Percentiles rank a stretch among this genome's conserved stretches.
Evolutionary conservation across 2,113 vertebrate genomes (phyloP).

Genomic region (Notarius quadriscutis): DNA sequence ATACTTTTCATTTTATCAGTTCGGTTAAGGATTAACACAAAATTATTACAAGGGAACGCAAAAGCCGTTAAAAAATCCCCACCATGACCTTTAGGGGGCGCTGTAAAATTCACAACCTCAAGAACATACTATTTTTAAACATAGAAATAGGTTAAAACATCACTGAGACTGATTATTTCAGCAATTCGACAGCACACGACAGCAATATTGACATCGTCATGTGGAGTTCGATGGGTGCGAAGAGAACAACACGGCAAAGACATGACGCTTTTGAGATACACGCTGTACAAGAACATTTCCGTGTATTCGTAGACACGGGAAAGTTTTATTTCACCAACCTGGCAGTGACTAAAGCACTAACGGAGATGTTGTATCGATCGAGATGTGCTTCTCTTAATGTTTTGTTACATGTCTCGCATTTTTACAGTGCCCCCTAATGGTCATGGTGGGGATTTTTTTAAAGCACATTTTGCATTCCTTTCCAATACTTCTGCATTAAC

Average conservation of each 20-base stretch:
- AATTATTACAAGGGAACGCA: too few relatives aligned
- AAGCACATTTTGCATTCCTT: too few relatives aligned
- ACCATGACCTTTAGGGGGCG: too few relatives aligned
- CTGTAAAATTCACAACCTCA: too few relatives aligned
- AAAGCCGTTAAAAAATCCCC: too few relatives aligned
- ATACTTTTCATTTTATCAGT: too few relatives aligned
- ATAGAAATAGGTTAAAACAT: constrained; percentile 51
- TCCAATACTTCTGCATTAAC: too few relatives aligned
- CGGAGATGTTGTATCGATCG: not conserved
- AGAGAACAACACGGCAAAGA: constrained; percentile 55
- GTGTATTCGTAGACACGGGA: not conserved
- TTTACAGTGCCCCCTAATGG: too few relatives aligned
- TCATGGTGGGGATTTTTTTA: not conserved
- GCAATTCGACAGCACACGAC: constrained; percentile 57
- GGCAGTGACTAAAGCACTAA: constrained; percentile 4
- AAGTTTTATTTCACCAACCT: not conserved
- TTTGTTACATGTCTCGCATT: too few relatives aligned
- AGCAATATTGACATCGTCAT: constrained; percentile 60
- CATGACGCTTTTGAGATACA: constrained; percentile 41
- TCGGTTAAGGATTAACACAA: too few relatives aligned
- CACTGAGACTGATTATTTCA: constrained; percentile 59
- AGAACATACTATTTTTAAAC: constrained; percentile 17
- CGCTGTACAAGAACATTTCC: constrained; percentile 34
- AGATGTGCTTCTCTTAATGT: constrained; percentile 5
- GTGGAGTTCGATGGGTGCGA: constrained; percentile 50